These are phyloP conservation scores for Chanos chanos DNA, from an alignment of 2,797 vertebrate genomes.

Conservation along the genomic window DNA sequence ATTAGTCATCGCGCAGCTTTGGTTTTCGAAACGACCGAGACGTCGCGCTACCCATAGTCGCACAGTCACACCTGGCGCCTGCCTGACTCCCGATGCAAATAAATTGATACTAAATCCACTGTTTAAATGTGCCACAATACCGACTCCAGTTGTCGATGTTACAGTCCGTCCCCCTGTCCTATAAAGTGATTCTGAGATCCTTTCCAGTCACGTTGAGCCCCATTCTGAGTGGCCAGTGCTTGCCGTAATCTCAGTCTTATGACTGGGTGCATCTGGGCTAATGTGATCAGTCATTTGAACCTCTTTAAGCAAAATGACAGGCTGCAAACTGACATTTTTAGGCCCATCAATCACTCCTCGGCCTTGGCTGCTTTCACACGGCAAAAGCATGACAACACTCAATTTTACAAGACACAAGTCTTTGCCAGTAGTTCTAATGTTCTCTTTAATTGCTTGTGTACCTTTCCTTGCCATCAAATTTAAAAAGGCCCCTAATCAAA, in stretches of 20 bases:
- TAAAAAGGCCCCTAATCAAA: slow-evolving; percentile 1
- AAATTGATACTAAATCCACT: background rate
- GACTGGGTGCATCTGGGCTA: background rate
- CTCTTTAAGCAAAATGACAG: background rate
- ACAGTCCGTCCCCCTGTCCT: too few relatives aligned
- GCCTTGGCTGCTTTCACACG: slow-evolving; percentile 31
- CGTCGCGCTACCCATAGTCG: background rate
- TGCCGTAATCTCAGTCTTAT: too few relatives aligned
- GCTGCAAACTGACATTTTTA: background rate
- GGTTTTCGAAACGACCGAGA: background rate
- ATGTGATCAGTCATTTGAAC: background rate
- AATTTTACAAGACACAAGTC: slow-evolving; percentile 17
- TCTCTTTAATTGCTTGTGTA: slow-evolving; percentile 30
- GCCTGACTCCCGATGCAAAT: background rate
- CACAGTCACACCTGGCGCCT: slow-evolving; percentile 3
- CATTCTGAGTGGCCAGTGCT: too few relatives aligned
- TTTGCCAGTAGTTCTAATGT: slow-evolving; percentile 27
- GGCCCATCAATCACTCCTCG: slow-evolving; percentile 2
- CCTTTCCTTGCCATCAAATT: background rate
- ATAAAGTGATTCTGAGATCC: too few relatives aligned
- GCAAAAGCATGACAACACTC: slow-evolving; percentile 31
- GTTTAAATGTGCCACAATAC: background rate
- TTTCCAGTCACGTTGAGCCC: too few relatives aligned
- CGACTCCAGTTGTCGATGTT: too few relatives aligned
- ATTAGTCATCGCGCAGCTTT: slow-evolving; percentile 2